A percentile compares a stretch with the other conserved stretches of the same genome.
Conservation (phyloP, 2,888 invertebrate species). For the Gandaritis pyraliata region DNA sequence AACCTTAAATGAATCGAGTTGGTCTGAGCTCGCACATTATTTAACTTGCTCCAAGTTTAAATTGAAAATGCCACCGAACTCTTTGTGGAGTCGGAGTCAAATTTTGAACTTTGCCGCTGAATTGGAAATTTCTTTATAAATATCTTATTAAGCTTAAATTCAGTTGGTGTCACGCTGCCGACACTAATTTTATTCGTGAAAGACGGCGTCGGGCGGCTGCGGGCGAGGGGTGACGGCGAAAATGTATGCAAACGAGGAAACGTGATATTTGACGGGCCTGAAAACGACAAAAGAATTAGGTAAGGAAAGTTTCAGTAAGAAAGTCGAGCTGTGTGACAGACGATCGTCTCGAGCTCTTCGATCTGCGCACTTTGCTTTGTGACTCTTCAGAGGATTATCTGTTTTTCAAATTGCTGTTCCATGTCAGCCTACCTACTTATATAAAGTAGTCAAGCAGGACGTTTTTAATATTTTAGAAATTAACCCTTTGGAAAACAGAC, state of each 20-base stretch:
- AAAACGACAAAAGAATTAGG: conserved; percentile 83
- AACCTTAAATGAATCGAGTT: conserved; percentile 83
- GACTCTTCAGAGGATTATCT: conserved; percentile 69
- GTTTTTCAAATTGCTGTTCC: conserved; percentile 57
- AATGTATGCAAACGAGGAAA: conserved; percentile 82
- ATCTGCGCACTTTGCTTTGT: conserved; percentile 70
- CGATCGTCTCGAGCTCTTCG: conserved; percentile 22
- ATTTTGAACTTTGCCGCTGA: conserved; percentile 84
- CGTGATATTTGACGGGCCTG: conserved; percentile 80
- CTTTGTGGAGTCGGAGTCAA: conserved; percentile 80
- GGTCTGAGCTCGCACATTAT: conserved; percentile 81
- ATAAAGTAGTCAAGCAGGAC: not conserved
- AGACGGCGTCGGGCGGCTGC: conserved; percentile 70
- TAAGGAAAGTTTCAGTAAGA: conserved; percentile 33
- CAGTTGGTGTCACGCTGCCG: conserved; percentile 84
- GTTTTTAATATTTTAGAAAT: conserved; percentile 12
- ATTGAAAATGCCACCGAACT: conserved; percentile 83
- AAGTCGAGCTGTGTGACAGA: conserved; percentile 37
- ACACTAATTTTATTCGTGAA: conserved; percentile 83
- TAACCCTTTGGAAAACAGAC: conserved; percentile 32
- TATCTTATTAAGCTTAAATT: conserved; percentile 84
- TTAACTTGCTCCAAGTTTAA: conserved; percentile 84
- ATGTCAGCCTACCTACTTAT: conserved; percentile 56
- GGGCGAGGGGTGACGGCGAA: conserved; percentile 63
- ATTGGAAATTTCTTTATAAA: conserved; percentile 84